These are phyloP conservation scores for Caenorhabditis becei DNA, from an alignment of 2,888 invertebrate species.

Conservation along the genomic window DNA sequence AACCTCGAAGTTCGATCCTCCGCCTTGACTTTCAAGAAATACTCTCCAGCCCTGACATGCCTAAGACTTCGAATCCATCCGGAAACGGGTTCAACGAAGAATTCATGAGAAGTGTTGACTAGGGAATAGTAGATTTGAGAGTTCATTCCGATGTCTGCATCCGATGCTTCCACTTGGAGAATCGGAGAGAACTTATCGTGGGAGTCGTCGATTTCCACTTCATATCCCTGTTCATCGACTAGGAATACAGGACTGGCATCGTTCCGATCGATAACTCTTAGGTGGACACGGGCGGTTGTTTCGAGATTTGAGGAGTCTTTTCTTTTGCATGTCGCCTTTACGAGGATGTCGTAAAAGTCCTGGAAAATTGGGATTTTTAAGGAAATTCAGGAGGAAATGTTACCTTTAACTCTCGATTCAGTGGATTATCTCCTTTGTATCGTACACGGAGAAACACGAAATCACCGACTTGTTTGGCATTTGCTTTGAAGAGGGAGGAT, in stretches of 20 bases:
- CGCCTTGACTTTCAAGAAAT: constrained; percentile 68
- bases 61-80: constrained; percentile 75
- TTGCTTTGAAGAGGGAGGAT: constrained; percentile 72
- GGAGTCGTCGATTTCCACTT: constrained; percentile 81
- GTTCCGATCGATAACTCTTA: constrained; percentile 82
- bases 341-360: constrained; percentile 82
- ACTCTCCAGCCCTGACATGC: constrained; percentile 66
- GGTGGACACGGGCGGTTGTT: constrained; percentile 73
- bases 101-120: constrained; percentile 85
- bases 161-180: constrained; percentile 87
- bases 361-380: constrained; percentile 29
- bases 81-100: constrained; percentile 93
- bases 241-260: constrained; percentile 95
- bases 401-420: constrained; percentile 93
- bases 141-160: constrained; percentile 95
- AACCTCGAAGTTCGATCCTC: constrained; percentile 78
- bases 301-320: constrained; percentile 83
- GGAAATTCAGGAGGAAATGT: no score
- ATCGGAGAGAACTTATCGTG: constrained; percentile 70
- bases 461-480: constrained; percentile 87
- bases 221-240: constrained; percentile 88
- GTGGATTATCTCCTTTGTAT: constrained; percentile 91
- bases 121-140: constrained; percentile 98
- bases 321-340: constrained; percentile 86
- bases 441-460: constrained; percentile 94